Base-by-base conservation (phyloP, 2,797 vertebrate genomes). In the Momotus momota region DNA sequence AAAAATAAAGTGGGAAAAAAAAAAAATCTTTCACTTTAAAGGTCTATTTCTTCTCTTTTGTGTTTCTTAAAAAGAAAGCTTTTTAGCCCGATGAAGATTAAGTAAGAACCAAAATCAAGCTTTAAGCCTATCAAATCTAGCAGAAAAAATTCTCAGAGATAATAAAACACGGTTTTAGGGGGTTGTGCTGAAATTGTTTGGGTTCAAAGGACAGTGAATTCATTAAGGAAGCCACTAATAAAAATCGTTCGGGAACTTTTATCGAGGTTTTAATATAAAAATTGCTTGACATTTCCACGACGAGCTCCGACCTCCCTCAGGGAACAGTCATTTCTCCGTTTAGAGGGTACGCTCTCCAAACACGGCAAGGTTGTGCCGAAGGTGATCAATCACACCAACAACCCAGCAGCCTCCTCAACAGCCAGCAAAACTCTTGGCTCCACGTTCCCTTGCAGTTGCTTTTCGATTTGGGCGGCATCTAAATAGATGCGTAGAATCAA, bases 221-320 rank as follows among this genome's bases (percentile, higher is more conserved):
- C 93, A 98, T 98, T 97, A 97, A 96, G 97, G 94, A 97, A 96
- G 81, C 96, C 96, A 86, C 97, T 97, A 97, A 98, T 98, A 98
- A 98, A 98, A 98, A 98, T 96, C 38, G 46, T 97, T 97, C 97
- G 95, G 97, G 98, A 98, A 96, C 98, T 98, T 98, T 98, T 98
- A 98, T 98, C 98, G 98, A 97, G 97, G 96, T 97, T 98, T 98
- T 98, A 98, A 98, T 98, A 98, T 98, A 94, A 82, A 98, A 97
- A 97, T 98, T 98, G 98, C 98, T 98, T 98, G 98, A 98, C 98
- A 98, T 97, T 97, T 98, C 96, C 97, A 98, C 98, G 98, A 97
- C 35, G 48, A 94, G 81, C 94, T 73, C 73, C 72, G 78, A 96
- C 93, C 96, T 97, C 95, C 95, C 97, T 49, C 45, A 82, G 86